These are phyloP conservation scores for Otolemur garnettii DNA, from an alignment of 2,113 vertebrate genomes.

Conservation along the genomic window DNA sequence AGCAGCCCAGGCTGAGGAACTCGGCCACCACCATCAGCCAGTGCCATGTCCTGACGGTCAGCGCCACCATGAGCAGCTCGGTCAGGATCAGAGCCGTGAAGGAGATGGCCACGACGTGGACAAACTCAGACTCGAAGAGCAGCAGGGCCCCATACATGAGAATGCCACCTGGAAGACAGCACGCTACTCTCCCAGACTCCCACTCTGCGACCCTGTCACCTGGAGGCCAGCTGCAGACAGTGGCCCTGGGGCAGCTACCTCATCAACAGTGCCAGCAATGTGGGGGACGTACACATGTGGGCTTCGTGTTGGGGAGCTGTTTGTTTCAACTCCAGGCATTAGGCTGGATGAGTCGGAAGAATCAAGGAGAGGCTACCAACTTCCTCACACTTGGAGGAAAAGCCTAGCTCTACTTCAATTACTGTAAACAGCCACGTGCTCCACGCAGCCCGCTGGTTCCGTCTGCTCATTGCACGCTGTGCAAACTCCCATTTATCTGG, in stretches of 20 bases:
- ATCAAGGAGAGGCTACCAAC: not conserved
- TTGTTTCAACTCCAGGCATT: no score
- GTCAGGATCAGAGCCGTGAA: slow-evolving; percentile 98
- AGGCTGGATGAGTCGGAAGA: no score
- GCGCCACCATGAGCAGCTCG: slow-evolving; percentile 98
- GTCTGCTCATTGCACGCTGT: slow-evolving; percentile 31
- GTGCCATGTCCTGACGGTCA: slow-evolving; percentile 97
- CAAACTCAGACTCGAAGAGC: slow-evolving; percentile 98
- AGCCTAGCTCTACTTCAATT: no score
- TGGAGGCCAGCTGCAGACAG: no score
- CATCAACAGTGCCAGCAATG: no score
- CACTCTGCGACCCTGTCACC: no score
- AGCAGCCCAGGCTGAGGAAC: slow-evolving; percentile 96
- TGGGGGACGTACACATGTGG: no score
- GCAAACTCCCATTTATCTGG: slow-evolving; percentile 2
- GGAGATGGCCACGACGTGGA: slow-evolving; percentile 98
- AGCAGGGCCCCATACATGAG: slow-evolving; percentile 97
- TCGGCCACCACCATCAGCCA: slow-evolving; percentile 98
- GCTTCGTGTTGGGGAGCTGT: no score
- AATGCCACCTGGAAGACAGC: slow-evolving; percentile 92
- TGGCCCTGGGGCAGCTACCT: not conserved
- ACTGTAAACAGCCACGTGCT: not conserved
- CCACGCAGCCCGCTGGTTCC: not conserved
- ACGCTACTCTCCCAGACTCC: no score
- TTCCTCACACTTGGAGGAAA: not conserved